Conservation (phyloP, 2,888 invertebrate genomes). For the Zhuqinia jingwanae region DNA sequence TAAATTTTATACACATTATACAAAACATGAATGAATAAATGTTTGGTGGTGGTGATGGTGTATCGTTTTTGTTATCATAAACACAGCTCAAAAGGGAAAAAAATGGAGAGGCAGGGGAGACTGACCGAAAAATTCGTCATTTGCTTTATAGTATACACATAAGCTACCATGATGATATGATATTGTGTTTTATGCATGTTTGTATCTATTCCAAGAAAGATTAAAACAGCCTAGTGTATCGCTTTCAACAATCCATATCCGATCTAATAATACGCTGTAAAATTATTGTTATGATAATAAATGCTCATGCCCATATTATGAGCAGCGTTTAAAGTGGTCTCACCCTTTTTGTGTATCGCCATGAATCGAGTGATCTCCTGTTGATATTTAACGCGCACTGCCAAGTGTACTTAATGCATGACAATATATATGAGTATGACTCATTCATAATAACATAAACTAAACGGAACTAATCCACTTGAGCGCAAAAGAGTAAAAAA, state of each 20-base stretch:
- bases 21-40: not conserved
- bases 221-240: constrained; percentile 29
- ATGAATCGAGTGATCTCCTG: constrained; percentile 65
- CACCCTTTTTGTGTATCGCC: constrained; percentile 60
- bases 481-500: not conserved
- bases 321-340: constrained; percentile 37
- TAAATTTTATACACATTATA: not conserved
- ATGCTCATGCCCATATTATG: not conserved
- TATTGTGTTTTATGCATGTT: not conserved
- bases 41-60: constrained; percentile 17
- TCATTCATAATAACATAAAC: constrained; percentile 34
- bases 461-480: constrained; percentile 29
- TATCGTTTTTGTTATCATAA: constrained; percentile 63
- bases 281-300: constrained; percentile 49
- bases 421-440: constrained; percentile 40
- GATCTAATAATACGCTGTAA: constrained; percentile 38
- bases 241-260: constrained; percentile 54
- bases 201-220: no score
- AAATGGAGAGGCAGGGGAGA: not conserved
- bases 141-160: not conserved
- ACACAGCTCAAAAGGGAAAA: constrained; percentile 49
- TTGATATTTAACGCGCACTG: constrained; percentile 61
- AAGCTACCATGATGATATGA: not conserved
- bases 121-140: constrained; percentile 31
- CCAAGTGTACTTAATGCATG: constrained; percentile 23